These are phyloP conservation scores for Noctua fimbriata DNA, from an alignment of 2,888 invertebrate species.

Conservation along the genomic window DNA sequence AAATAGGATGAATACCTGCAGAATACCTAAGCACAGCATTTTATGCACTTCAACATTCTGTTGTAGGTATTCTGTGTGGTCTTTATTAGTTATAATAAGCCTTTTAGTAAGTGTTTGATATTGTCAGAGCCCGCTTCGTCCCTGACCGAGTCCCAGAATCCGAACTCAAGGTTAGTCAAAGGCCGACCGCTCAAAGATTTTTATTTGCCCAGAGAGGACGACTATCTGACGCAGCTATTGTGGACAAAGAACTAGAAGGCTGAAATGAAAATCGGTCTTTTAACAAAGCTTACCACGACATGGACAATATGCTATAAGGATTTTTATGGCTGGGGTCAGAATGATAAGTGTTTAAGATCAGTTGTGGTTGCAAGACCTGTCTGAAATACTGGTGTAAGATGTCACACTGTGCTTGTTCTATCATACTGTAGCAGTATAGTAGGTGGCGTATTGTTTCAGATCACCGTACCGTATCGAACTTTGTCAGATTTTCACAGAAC, in stretches of 20 bases:
- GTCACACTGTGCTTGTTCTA: background rate
- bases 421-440: background rate
- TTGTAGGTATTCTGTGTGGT: background rate
- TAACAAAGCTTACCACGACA: background rate
- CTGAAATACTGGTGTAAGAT: background rate
- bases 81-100: background rate
- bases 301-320: background rate
- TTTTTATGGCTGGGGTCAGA: background rate
- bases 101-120: constrained; percentile 7
- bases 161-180: constrained; percentile 34
- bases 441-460: background rate
- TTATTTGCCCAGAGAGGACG: constrained; percentile 7
- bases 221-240: background rate
- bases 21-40: background rate
- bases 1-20: background rate
- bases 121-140: background rate
- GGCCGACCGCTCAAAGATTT: constrained; percentile 15
- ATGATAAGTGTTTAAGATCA: background rate
- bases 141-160: constrained; percentile 41
- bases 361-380: background rate
- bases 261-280: background rate
- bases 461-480: background rate
- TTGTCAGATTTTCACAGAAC: background rate
- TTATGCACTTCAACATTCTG: background rate
- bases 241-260: background rate